Evolutionary conservation across 2,113 vertebrate genomes (phyloP), one percentile per base, ranked within the genome.

Genomic region (Pimephales promelas): DNA sequence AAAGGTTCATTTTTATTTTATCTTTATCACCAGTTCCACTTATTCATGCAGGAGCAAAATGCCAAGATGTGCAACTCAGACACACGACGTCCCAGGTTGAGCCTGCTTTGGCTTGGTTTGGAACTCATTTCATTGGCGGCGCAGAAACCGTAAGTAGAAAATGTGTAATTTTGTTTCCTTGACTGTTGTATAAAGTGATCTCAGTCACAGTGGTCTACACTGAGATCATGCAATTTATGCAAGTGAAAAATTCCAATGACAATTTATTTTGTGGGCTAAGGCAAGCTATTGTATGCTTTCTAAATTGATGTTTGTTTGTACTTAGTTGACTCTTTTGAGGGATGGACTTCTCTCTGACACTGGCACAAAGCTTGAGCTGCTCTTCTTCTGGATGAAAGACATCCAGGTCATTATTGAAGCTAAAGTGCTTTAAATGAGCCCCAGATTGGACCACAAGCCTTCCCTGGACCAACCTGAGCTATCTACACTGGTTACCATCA

Each of bases 241-340:
- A 20, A 47, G 18, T 54, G 16, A 54, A 6, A 52, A 13, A 49
- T 54, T 54, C 18, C 49, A 54, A 54, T 54, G 49, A 20, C 16
- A 18, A 18, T 0, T 52, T 52, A 16, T 54, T 20, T 54, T 54
- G 16, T 20, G 16, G 16, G 2, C 16, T 16, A 49, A n/a, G n/a
- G n/a, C n/a, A n/a, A 49, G 16, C 14, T 5, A 6, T 18, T 6
- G 16, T 2, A 7, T 54, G 1, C 6, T 2, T 2, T 0, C 2
- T 54, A 52, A 52, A 52, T 54, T 54, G 18, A 18, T 20, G 52
- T 54, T 54, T 54, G 6, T 54, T 5, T 54, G 11, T 8, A 45
- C 22, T 24, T 26, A 16, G 40, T 45, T 45, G 5, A 45, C 10
- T 11, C 1, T 14, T 71, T 71, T n/a, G n/a, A 24, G 36, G 22